Evolutionary conservation across 2,797 vertebrate species (phyloP).

Genomic region (Darevskia nairensis): DNA sequence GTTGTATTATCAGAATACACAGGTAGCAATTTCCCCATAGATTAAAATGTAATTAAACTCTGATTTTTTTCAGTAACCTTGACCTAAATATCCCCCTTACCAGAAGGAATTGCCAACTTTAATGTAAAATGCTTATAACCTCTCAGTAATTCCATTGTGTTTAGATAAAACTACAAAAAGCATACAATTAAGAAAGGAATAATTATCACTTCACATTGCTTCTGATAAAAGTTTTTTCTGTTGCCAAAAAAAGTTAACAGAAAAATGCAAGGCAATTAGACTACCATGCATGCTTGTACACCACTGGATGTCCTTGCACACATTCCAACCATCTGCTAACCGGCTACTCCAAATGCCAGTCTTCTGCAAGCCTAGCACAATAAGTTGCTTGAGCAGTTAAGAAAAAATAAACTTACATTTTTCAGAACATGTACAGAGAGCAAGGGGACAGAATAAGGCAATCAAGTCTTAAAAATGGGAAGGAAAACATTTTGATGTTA

Average conservation of each 20-base stretch:
- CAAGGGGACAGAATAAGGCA: not conserved
- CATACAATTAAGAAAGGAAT: conserved; percentile 11
- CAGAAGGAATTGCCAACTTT: not conserved
- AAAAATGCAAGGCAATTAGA: conserved; percentile 9
- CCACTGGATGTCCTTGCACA: not conserved
- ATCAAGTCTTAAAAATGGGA: not conserved
- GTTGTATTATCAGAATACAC: not conserved
- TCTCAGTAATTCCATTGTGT: not conserved
- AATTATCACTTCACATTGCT: conserved; percentile 8
- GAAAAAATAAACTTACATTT: conserved; percentile 10
- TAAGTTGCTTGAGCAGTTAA: not conserved
- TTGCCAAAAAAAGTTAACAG: not conserved
- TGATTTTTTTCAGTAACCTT: not conserved
- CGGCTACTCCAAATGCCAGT: conserved; percentile 7
- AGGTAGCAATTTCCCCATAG: not conserved
- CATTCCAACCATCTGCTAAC: conserved; percentile 14
- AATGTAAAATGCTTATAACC: not conserved
- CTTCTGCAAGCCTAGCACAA: not conserved
- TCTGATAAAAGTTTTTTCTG: not conserved
- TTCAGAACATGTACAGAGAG: not conserved
- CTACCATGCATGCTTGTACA: not conserved
- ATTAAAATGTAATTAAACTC: not conserved
- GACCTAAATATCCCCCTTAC: not conserved
- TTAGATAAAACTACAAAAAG: not conserved
- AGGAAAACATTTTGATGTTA: no score